These are phyloP conservation scores for Cardiocondyla obscurior DNA, from an alignment of 1,140 invertebrate genomes.

Conservation along the genomic window DNA sequence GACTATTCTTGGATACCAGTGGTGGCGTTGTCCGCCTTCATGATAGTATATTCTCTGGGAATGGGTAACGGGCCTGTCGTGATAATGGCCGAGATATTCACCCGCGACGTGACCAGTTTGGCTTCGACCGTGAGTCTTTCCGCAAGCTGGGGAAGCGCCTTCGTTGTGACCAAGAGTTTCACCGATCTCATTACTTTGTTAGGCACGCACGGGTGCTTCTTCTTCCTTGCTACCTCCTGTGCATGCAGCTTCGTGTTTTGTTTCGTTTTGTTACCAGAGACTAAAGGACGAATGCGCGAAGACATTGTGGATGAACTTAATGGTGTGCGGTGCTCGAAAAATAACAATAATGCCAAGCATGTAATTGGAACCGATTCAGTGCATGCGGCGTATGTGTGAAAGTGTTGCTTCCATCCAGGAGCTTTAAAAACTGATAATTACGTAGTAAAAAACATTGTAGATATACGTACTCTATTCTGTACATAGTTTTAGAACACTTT, in stretches of 20 bases:
- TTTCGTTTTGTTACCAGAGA: constrained; percentile 86
- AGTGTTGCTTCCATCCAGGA: not conserved
- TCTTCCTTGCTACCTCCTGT: constrained; percentile 70
- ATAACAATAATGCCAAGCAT: not conserved
- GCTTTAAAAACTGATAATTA: not conserved
- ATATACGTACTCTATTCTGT: not conserved
- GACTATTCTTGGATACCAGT: constrained; percentile 84
- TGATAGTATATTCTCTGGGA: constrained; percentile 84
- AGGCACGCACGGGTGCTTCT: constrained; percentile 79
- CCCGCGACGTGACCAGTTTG: constrained; percentile 81
- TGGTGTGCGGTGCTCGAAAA: constrained; percentile 48
- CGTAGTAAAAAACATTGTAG: not conserved
- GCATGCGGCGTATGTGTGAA: constrained; percentile 9
- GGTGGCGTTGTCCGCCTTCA: constrained; percentile 84
- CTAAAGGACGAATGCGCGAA: constrained; percentile 86
- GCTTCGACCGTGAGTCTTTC: constrained; percentile 83
- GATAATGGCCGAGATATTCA: constrained; percentile 87
- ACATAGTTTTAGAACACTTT: not conserved
- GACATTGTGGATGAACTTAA: constrained; percentile 83
- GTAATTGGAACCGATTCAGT: not conserved
- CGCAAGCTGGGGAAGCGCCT: constrained; percentile 83
- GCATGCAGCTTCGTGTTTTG: constrained; percentile 67
- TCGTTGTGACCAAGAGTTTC: constrained; percentile 85
- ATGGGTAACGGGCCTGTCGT: constrained; percentile 85
- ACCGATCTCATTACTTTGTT: constrained; percentile 67